Evolutionary conservation across 2,113 vertebrate genomes (phyloP).

Genomic region (Numenius arquata): DNA sequence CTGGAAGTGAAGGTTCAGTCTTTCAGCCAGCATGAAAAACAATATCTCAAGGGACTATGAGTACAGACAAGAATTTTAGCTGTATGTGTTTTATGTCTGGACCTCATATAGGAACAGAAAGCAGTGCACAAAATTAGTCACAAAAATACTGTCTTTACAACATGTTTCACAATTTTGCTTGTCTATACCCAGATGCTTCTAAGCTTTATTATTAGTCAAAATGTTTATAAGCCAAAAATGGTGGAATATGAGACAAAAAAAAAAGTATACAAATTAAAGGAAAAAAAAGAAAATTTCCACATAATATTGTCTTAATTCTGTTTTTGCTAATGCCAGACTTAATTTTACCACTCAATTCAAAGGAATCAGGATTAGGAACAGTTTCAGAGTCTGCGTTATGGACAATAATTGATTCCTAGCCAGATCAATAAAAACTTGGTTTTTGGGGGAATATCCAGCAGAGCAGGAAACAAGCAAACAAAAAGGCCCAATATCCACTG

Average conservation of each 20-base stretch:
- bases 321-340: background rate
- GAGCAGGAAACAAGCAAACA: background rate
- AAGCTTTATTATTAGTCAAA: background rate
- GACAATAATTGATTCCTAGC: background rate
- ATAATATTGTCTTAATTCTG: background rate
- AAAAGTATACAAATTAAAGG: background rate
- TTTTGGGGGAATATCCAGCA: background rate
- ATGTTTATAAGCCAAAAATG: background rate
- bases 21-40: background rate
- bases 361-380: background rate
- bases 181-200: background rate
- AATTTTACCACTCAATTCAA: background rate
- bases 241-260: background rate
- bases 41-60: background rate
- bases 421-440: background rate
- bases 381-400: background rate
- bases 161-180: background rate
- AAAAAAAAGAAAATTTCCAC: background rate
- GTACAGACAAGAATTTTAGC: background rate
- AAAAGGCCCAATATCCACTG: background rate
- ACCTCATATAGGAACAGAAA: background rate
- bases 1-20: background rate
- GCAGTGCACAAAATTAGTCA: background rate
- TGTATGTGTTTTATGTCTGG: background rate
- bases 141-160: background rate